Evolutionary conservation across 2,888 invertebrate genomes (phyloP).

Genomic region (Sphecodes monilicornis): DNA sequence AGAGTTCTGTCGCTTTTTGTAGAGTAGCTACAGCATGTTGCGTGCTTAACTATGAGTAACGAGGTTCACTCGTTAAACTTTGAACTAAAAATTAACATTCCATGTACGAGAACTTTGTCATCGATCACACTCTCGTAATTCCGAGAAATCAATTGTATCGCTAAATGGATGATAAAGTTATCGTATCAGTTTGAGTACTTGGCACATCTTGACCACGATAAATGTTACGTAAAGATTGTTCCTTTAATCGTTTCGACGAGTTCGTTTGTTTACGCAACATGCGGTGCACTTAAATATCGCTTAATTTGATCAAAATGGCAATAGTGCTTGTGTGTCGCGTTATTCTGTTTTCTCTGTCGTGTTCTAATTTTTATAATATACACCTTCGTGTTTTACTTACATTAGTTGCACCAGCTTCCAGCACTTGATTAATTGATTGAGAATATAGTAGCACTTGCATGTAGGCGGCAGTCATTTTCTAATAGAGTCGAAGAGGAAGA

Average conservation of each 20-base stretch:
- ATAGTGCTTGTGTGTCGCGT: conserved; percentile 3
- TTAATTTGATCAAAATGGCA: conserved; percentile 8
- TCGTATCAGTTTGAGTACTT: background rate
- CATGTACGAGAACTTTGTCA: background rate
- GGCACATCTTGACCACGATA: conserved; percentile 3
- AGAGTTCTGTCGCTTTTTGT: background rate
- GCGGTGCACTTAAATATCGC: background rate
- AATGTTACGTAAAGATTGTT: conserved; percentile 32
- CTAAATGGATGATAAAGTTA: background rate
- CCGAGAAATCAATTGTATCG: conserved; percentile 7
- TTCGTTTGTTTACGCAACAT: background rate
- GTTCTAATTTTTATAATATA: background rate
- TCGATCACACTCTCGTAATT: conserved; percentile 14
- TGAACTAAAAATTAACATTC: conserved; percentile 15
- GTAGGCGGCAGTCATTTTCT: background rate
- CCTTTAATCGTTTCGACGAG: background rate
- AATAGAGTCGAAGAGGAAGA: background rate
- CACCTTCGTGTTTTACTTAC: background rate
- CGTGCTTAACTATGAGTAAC: background rate
- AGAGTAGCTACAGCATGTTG: background rate
- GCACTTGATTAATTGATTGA: background rate
- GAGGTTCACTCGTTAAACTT: conserved; percentile 26
- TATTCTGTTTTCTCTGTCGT: background rate
- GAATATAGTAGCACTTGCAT: background rate
- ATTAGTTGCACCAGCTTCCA: background rate